phyloP scores from a whole-genome alignment of 2,113 vertebrate species.

The Spermophilus dauricus region DNA sequence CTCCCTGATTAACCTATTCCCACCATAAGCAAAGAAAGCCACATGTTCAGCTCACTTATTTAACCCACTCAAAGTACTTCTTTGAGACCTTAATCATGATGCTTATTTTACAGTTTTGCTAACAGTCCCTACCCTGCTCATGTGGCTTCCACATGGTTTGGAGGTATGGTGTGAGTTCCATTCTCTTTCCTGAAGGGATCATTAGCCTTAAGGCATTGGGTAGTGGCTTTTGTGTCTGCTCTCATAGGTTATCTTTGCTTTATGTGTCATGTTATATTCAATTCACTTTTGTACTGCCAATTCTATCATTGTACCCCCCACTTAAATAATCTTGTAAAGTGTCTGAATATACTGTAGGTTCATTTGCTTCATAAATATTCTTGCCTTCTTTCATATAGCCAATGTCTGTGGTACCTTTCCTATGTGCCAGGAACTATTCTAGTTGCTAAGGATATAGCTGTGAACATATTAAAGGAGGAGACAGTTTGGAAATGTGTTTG shows the following conservation, averaged over 20 bases:
- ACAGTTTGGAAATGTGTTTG: background rate
- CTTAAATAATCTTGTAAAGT: background rate
- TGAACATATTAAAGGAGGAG: background rate
- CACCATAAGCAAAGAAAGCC: background rate
- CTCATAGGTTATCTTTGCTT: slow-evolving; percentile 25
- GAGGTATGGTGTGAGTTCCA: background rate
- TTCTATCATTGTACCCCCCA: background rate
- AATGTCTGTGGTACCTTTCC: background rate
- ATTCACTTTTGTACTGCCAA: background rate
- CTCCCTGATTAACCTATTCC: background rate
- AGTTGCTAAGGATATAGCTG: background rate
- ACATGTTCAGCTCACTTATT: slow-evolving; percentile 43
- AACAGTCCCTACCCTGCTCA: background rate
- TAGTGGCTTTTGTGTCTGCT: slow-evolving; percentile 34
- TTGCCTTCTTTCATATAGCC: background rate
- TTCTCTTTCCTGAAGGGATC: slow-evolving; percentile 5
- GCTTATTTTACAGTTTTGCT: slow-evolving; percentile 47
- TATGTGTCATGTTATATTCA: background rate
- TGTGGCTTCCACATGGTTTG: background rate
- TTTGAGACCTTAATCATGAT: slow-evolving; percentile 44
- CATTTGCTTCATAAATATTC: slow-evolving; percentile 39
- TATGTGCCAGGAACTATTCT: background rate
- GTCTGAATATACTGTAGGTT: background rate
- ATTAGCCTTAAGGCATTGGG: slow-evolving; percentile 1
- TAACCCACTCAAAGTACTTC: background rate